Percentiles rank a stretch among this genome's conserved stretches.
These are phyloP conservation scores for Pogonomyrmex barbatus DNA, from an alignment of 1,140 invertebrate species.

Conservation along the genomic window DNA sequence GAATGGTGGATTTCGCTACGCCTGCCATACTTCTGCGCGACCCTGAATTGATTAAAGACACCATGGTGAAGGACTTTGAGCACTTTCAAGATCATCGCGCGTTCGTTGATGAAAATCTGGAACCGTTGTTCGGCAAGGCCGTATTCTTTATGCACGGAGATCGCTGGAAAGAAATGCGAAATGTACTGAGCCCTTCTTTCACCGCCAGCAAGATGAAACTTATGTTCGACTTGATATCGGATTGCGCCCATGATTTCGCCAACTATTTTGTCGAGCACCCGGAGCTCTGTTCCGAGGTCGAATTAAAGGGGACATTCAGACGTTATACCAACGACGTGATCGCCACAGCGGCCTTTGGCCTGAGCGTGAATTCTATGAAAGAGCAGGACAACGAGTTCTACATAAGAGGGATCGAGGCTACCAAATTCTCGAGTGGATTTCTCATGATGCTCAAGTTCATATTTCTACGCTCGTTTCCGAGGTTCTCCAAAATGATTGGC, in stretches of 20 bases:
- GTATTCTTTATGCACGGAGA: slow-evolving; percentile 81
- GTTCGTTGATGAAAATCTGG: no score
- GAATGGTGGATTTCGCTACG: no score
- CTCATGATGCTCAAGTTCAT: slow-evolving; percentile 28
- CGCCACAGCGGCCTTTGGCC: slow-evolving; percentile 57
- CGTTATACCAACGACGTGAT: slow-evolving; percentile 64
- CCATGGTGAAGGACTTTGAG: no score
- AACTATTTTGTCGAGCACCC: slow-evolving; percentile 26
- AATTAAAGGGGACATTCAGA: slow-evolving; percentile 37
- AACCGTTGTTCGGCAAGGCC: slow-evolving; percentile 76
- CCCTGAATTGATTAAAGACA: no score
- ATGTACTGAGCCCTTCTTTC: slow-evolving; percentile 81
- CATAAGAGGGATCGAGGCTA: not conserved
- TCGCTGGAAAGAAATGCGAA: slow-evolving; percentile 75
- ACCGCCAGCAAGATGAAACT: slow-evolving; percentile 84
- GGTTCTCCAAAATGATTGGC: not conserved
- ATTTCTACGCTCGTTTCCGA: slow-evolving; percentile 7
- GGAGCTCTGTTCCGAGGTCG: slow-evolving; percentile 3
- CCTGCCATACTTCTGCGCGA: no score
- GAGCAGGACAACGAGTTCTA: slow-evolving; percentile 62
- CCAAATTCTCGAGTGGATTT: not conserved
- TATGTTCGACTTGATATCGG: slow-evolving; percentile 83
- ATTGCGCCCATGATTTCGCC: slow-evolving; percentile 78
- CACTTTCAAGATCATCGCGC: no score
- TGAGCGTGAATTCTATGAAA: slow-evolving; percentile 59